Evolutionary conservation across 2,797 vertebrate genomes (phyloP).

Genomic region (Typhlichthys subterraneus): DNA sequence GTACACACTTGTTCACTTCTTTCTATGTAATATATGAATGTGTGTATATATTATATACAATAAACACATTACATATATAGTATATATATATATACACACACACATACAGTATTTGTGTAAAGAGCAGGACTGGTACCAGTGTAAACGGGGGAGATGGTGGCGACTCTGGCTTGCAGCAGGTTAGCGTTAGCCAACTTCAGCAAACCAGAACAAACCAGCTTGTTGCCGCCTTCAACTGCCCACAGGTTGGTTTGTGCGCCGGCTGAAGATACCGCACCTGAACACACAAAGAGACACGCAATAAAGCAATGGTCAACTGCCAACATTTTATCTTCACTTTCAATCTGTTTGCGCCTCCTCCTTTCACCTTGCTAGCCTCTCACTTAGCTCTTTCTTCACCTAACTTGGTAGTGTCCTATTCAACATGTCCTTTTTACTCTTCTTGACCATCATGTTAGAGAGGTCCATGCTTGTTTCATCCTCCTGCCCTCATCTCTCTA

Average conservation of each 20-base stretch:
- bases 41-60: no score
- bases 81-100: background rate
- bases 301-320: constrained; percentile 59
- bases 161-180: constrained; percentile 85
- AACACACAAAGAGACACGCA: constrained; percentile 29
- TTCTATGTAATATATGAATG: no score
- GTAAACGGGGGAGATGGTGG: constrained; percentile 79
- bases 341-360: constrained; percentile 38
- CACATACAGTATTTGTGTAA: constrained; percentile 12
- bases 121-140: constrained; percentile 71
- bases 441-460: no score
- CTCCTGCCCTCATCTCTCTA: background rate
- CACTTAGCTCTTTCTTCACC: constrained; percentile 3
- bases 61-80: no score
- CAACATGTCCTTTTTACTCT: no score
- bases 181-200: constrained; percentile 90
- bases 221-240: constrained; percentile 97
- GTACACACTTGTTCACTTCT: no score
- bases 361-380: constrained; percentile 47
- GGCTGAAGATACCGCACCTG: constrained; percentile 93
- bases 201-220: constrained; percentile 90
- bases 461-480: background rate
- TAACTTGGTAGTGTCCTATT: background rate
- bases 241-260: constrained; percentile 93
- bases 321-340: constrained; percentile 50